phyloP scores from a whole-genome alignment of 2,888 invertebrate species.

The Coleophora flavipennella region DNA sequence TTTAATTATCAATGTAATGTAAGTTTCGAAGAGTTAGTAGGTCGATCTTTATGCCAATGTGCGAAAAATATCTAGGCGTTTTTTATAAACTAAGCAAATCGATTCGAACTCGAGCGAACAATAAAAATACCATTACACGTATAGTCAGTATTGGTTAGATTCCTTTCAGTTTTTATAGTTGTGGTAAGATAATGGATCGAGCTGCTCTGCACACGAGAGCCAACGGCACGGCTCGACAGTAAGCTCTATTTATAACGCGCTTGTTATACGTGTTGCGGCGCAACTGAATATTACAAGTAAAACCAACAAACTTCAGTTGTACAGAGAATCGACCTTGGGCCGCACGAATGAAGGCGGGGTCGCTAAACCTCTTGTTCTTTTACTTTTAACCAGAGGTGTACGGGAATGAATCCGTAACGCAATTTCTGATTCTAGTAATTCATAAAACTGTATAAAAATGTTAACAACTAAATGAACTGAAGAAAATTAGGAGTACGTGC shows the following conservation, averaged over 20 bases:
- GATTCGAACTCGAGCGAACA: not conserved
- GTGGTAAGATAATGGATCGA: conserved; percentile 60
- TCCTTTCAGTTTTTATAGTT: conserved; percentile 63
- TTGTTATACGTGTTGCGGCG: conserved; percentile 46
- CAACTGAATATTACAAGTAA: conserved; percentile 60
- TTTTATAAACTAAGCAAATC: no score
- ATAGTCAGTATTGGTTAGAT: conserved; percentile 36
- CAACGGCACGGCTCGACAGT: conserved; percentile 47
- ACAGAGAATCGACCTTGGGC: conserved; percentile 36
- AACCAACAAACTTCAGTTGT: conserved; percentile 41
- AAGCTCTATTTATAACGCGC: conserved; percentile 59
- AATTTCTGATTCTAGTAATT: no score
- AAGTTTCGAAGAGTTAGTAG: no score
- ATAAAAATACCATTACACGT: conserved; percentile 22
- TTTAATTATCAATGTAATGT: no score
- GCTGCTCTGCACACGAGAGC: conserved; percentile 53
- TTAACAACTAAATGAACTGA: no score
- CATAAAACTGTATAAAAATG: no score
- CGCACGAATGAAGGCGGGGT: conserved; percentile 21
- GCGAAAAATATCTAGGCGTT: no score
- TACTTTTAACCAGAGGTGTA: no score
- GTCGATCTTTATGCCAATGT: no score
- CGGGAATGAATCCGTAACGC: no score
- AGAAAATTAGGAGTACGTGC: no score
- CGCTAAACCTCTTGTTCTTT: conserved; percentile 17